Evolutionary conservation across 2,888 invertebrate species (phyloP), one percentile per base, ranked within the genome.

Genomic region (Acanthosepion pharaonis): DNA sequence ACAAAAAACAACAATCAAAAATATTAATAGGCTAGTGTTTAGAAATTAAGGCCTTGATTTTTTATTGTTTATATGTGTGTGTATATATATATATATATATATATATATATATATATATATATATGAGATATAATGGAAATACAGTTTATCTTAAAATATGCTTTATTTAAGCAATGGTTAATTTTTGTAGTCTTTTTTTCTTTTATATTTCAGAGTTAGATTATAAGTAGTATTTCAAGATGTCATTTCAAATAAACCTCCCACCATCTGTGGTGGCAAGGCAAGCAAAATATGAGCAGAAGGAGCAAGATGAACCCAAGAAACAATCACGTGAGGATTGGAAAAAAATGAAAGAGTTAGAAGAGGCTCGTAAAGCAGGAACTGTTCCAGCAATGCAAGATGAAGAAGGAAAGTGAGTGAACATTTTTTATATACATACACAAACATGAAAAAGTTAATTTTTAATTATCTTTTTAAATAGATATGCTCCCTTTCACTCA

Each of bases 321-420:
- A 97, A 97, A 95, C 96, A 97, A 95, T 97, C 97, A 0, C 95
- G 99, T 91, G 99, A 99, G 97, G 99, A 99, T 97, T 99, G 99
- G 99, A 98, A 99, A 91, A 99, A 99, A 97, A 99, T 99, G 42
- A 99, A 99, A 97, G 99, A 99, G 97, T 98, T 99, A 94, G 99
- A 99, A 97, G 99, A 99, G 97, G 99, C 99, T 23, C 98, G 99
- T 96, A 99, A 97, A 97, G 99, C 99, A 96, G 99, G 99, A 97
- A 99, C 99, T 96, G 99, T 99, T 5, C 99, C 99, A 28, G 99
- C 99, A 95, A 99, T 99, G 96, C 98, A 98, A n/a, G 98, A 98
- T 97, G 98, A 98, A 96, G 98, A 98, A 98, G 99, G 99, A 96
- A 98, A 97, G 97, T 98, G 96, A 96, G 97, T 96, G 20, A 23